Evolutionary conservation across 2,113 vertebrate genomes (phyloP).

Genomic region (Trochalopteron elliotii): DNA sequence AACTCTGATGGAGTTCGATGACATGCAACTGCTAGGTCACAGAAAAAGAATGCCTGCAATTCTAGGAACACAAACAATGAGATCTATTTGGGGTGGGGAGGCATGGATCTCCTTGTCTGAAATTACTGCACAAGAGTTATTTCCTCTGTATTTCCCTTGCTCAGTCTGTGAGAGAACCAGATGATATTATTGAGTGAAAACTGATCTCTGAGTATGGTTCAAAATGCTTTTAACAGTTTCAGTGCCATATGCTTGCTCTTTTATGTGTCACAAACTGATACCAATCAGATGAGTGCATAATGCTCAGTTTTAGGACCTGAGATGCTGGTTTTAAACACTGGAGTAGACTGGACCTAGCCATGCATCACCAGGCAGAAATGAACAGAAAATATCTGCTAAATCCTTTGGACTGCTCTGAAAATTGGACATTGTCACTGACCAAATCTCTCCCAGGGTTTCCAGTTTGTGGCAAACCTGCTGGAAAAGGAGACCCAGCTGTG

Average conservation of each 20-base stretch:
- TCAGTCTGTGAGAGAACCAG: neutral
- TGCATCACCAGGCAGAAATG: neutral
- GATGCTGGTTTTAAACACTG: neutral
- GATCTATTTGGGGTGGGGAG: neutral
- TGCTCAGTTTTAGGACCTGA: neutral
- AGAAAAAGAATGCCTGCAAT: neutral
- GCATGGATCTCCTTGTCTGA: neutral
- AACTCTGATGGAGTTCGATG: neutral
- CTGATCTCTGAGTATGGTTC: neutral
- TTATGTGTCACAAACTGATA: neutral
- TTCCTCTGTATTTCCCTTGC: neutral
- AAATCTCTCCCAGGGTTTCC: neutral
- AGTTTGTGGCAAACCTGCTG: conserved; percentile 32
- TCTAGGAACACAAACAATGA: neutral
- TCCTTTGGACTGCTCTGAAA: neutral
- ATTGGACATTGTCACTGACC: neutral
- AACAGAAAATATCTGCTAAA: neutral
- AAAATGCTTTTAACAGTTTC: neutral
- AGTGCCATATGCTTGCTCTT: neutral
- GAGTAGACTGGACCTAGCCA: neutral
- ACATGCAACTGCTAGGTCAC: neutral
- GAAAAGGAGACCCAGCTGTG: neutral
- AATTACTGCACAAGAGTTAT: neutral
- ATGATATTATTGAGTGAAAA: neutral
- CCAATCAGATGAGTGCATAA: neutral